Evolutionary conservation across 2,113 vertebrate species (phyloP).

Genomic region (Haliaeetus leucogaster): DNA sequence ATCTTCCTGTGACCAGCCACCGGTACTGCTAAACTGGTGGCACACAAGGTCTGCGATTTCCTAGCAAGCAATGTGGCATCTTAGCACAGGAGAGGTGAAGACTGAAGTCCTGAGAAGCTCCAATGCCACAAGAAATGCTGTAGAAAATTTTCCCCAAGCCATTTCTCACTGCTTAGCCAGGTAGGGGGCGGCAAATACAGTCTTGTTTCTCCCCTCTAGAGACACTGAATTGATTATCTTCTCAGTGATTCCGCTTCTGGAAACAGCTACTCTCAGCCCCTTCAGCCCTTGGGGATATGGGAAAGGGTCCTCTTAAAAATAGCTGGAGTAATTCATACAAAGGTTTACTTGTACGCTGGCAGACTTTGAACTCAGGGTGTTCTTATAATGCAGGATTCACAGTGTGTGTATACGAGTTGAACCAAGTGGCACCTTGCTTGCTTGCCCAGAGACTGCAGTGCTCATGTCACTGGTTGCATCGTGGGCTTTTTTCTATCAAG

Average conservation of each 20-base stretch:
- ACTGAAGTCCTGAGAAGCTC: background rate
- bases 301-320: background rate
- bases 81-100: background rate
- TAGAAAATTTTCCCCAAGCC: no score
- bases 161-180: no score
- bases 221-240: no score
- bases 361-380: background rate
- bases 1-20: background rate
- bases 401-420: fast-evolving
- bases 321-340: no score
- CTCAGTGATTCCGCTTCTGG: no score
- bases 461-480: background rate
- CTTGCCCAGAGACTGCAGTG: background rate
- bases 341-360: background rate
- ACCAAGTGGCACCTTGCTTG: background rate
- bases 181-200: no score
- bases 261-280: background rate
- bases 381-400: background rate
- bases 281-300: no score
- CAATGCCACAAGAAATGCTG: background rate
- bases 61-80: background rate
- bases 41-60: background rate
- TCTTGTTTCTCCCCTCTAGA: background rate
- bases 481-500: background rate
- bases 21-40: no score